These are phyloP conservation scores for Psilopsiagon aymara DNA, from an alignment of 2,113 vertebrate species.

Conservation along the genomic window DNA sequence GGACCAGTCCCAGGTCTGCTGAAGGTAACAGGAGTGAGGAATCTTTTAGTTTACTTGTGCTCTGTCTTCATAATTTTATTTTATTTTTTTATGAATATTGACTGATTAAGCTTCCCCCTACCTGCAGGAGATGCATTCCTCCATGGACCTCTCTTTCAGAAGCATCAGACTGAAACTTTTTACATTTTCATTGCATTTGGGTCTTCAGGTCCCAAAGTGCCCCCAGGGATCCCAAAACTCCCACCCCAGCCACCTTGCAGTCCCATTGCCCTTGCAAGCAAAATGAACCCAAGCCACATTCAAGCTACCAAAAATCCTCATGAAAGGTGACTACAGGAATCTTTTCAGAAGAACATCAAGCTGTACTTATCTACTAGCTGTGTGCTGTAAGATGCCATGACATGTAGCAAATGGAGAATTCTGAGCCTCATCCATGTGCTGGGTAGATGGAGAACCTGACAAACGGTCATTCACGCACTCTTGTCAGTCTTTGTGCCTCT, in stretches of 20 bases:
- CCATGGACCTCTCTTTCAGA: background rate
- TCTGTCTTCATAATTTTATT: background rate
- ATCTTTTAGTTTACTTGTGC: background rate
- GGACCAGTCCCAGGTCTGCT: background rate
- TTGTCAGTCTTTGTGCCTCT: background rate
- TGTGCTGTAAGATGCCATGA: background rate
- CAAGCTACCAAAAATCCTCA: background rate
- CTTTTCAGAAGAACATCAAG: background rate
- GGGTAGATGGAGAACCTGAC: background rate
- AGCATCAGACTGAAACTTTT: background rate
- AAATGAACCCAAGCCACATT: background rate
- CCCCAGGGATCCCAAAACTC: background rate
- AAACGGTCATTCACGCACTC: background rate
- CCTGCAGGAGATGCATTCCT: background rate
- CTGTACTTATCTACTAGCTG: background rate
- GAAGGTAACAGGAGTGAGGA: background rate
- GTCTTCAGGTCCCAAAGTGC: background rate
- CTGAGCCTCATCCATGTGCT: background rate
- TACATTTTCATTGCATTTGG: background rate
- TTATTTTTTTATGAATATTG: background rate
- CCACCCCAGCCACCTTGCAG: background rate
- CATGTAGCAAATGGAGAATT: background rate
- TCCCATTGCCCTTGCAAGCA: background rate
- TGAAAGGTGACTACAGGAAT: background rate
- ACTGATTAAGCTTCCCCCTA: background rate